Evolutionary conservation across 2,888 invertebrate genomes (phyloP), one percentile per base, ranked within the genome.

Genomic region (Apoda limacodes): DNA sequence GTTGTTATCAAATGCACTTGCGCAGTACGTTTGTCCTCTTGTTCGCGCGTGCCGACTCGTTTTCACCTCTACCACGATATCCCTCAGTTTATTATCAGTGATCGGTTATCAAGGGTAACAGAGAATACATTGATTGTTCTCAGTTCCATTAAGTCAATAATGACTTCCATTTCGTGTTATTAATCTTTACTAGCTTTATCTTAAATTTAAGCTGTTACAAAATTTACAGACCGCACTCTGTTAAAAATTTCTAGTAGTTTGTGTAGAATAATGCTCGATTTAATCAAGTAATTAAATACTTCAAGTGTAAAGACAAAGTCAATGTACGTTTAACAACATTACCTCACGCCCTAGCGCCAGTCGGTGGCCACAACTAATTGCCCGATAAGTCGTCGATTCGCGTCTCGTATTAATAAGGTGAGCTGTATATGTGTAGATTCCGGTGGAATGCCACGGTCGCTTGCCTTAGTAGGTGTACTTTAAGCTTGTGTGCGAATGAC

Each of bases 361-460:
- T 63, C 5, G 17, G 17, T 63, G 60, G 63, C 64, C 63, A 65
- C 72, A 68, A 76, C 76, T 80, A 80, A 78, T 78, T 78, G 78
- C 69, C 72, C 78, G 78, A 78, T 78, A 80, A 80, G 74, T 76
- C 76, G 78, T 72, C 76, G 75, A 78, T 78, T 76, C 72, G 72
- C 72, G 72, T 76, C 78, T 78, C 78, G 76, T 78, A 78, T 78
- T 78, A 80, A 80, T 80, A 78, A 78, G 78, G 78, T 75, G 67
- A 68, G 68, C 69, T 62, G 69, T 67, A 55, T 72, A 74, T 74
- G 74, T 60, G 71, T 70, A 60, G 63, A 65, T 66, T 55, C 62
- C 67, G 65, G 69, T 71, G 78, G 78, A 78, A 78, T 78, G 76
- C 75, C 76, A 76, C 71, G 75, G 76, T 69, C 75, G 72, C 51